These are phyloP conservation scores for Epizoanthus ramosus DNA, from an alignment of 92 coral and sea anemone species.

Conservation along the genomic window DNA sequence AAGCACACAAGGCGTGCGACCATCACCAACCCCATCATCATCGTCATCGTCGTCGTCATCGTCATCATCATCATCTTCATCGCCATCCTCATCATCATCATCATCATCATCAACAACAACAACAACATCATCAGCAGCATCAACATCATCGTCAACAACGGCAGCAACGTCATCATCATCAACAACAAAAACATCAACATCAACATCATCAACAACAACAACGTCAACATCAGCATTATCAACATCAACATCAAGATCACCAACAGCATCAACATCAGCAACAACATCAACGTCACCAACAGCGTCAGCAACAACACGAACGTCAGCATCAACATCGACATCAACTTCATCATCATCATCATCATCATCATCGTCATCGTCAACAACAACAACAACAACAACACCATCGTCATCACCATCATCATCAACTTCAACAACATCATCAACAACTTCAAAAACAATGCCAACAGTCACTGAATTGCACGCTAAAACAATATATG, in stretches of 20 bases:
- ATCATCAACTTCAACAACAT: background rate
- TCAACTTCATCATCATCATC: background rate
- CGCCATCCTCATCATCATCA: background rate
- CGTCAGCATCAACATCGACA: background rate
- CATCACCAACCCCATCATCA: background rate
- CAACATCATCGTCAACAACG: background rate
- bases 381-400: background rate
- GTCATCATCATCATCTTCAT: background rate
- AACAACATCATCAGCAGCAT: background rate
- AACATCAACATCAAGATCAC: background rate
- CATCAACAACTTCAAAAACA: conserved; percentile 4
- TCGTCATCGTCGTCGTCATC: background rate
- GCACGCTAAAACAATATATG: no score
- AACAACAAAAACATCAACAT: background rate
- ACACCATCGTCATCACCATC: background rate
- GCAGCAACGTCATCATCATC: background rate
- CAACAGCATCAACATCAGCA: background rate
- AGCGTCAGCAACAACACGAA: background rate
- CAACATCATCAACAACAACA: background rate
- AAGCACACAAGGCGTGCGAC: conserved; percentile 3
- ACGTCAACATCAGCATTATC: background rate
- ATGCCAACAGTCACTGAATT: background rate
- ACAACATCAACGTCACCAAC: background rate
- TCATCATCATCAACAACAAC: background rate
- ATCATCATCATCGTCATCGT: background rate